Evolutionary conservation across 2,797 vertebrate genomes (phyloP), one percentile per base, ranked within the genome.

Genomic region (Zalophus californianus): DNA sequence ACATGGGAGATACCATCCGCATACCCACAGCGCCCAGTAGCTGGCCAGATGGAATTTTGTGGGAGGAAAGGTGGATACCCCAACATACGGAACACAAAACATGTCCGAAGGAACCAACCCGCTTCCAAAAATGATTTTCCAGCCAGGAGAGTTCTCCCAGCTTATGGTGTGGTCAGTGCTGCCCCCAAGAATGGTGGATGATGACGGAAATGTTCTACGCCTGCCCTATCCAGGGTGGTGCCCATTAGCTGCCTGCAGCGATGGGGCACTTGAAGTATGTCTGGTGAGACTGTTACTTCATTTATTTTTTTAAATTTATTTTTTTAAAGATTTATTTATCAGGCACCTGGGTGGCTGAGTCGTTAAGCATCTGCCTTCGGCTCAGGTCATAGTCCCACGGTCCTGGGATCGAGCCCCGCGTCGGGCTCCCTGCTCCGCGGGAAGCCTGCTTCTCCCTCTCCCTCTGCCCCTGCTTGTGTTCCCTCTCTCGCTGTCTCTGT

Each of bases 141-240:
- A 72, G 73, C 64, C 29, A 70, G 52, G 9, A 29, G 56, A 7
- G 7, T 27, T 82, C 64, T n/a, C 85, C 21, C 50, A 1, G 32
- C 14, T 48, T 23, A 7, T 0, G 9, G 50, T 20, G 79, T n/a
- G 11, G 75, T 72, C 12, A 0, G 64, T 18, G 90, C 78, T 8
- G 6, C 7, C 27, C 77, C 0, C 5, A 1, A 44, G 83, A 20
- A 32, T n/a, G 23, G 48, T 1, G 0, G 0, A n/a, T 0, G 0
- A 4, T 7, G 73, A 25, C 0, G 16, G 48, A 50, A 35, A 44
- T 8, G 29, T 20, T 3, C 79, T 21, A 8, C 2, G 3, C n/a
- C 41, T 41, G 12, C 4, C 7, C 20, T 1, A 0, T 5, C 21
- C 64, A 16, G 2, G 7, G 29, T 2, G 38, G 60, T 5, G 56